Base-by-base conservation (phyloP, 2,888 invertebrate genomes). In the Eupithecia vulgata region DNA sequence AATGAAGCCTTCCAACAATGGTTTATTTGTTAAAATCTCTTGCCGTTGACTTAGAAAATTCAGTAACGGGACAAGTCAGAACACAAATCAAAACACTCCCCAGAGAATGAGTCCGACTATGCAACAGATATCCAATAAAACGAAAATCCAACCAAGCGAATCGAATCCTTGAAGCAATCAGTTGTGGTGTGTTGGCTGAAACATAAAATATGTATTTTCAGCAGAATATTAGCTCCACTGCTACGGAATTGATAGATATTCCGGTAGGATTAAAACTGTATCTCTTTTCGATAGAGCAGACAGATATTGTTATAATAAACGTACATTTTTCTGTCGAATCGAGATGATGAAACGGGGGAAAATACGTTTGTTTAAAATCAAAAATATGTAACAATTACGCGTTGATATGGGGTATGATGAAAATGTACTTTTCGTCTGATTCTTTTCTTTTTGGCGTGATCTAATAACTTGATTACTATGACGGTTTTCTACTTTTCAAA, bases 261-360 rank as follows among this genome's bases (percentile, higher is more conserved):
- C 82, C 81, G 82, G 81, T 81, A 84, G 88, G 88, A 90, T 90
- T 89, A 87, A 87, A 84, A 34, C 83, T 82, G 85, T 88, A 89
- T 88, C 87, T 88, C 86, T 87, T 90, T 88, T 88, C 87, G 89
- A 87, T 87, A 84, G 84, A 66, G n/a, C 25, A 61, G 34, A 34
- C 34, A 34, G 34, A 34, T 61, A 57, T 57, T 57, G 21, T 61
- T 1, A 17, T 30, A 59, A 59, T 59, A 59, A 30, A 59, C 7
- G 17, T 61, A 34, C 8, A 61, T 61, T 61, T 61, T 34, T n/a
- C 34, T 34, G 34, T 34, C 30, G 59, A 13, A 34, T 17, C 17
- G 17, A 61, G 6, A 34, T 30, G 59, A 61, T 17, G 34, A 17
- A 61, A 34, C 34, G 34, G 34, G 15, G 0, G 12, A 25, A 57